Conservation (phyloP, 2,797 vertebrate genomes). For the Rhinella marina region DNA sequence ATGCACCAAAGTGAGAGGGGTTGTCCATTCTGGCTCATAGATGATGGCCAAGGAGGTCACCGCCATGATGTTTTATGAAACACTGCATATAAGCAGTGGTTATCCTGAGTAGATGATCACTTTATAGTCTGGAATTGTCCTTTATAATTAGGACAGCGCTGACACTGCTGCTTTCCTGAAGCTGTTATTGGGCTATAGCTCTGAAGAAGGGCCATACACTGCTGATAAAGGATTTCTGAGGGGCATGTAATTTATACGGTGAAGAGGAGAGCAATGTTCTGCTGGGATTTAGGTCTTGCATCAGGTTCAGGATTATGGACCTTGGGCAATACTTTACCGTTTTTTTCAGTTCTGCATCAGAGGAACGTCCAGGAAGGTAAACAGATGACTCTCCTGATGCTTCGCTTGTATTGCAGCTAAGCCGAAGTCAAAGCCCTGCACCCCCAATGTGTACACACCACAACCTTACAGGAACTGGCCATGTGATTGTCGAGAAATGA, state of each 20-base stretch:
- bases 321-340: neutral
- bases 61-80: too few species aligned
- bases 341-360: neutral
- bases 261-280: neutral
- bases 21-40: too few species aligned
- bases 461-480: slow-evolving; percentile 40
- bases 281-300: neutral
- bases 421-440: neutral
- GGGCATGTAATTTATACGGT: neutral
- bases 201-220: neutral
- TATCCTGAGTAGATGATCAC: too few species aligned
- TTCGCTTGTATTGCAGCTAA: neutral
- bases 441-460: neutral
- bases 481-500: slow-evolving; percentile 41
- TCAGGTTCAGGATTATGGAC: neutral
- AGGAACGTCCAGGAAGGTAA: slow-evolving; percentile 1
- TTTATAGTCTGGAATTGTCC: too few species aligned
- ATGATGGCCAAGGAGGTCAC: too few species aligned
- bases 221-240: neutral
- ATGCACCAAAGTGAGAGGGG: too few species aligned
- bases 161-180: too few species aligned
- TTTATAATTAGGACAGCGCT: too few species aligned
- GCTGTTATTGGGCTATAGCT: neutral
- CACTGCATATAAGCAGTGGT: too few species aligned
- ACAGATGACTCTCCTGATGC: neutral